Evolutionary conservation across 2,888 invertebrate genomes (phyloP), one percentile per base, ranked within the genome.

Genomic region (Timandra comae): DNA sequence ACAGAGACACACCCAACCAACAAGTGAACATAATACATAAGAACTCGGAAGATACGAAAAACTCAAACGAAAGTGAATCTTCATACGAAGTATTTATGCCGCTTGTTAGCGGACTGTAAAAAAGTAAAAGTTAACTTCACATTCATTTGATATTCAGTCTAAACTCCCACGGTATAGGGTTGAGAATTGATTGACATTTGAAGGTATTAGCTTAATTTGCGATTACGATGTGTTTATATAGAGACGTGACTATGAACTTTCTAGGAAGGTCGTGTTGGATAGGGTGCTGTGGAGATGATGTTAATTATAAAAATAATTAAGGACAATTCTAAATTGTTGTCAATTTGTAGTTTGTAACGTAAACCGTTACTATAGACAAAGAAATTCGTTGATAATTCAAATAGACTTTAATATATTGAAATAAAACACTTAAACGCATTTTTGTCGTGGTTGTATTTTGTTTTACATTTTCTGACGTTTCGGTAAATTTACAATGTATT

Each of bases 221-320:
- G 57, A 60, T 70, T 72, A 69, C 64, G 59, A 59, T 30, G 56
- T 52, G 56, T 55, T 59, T 63, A 56, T 56, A 56, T 52, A 44
- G 48, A 44, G 48, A 49, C 40, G 42, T 36, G 45, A 46, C 53
- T 49, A 45, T 58, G 52, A 63, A 71, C 81, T 81, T 82, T 81
- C 81, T 63, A 66, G 65, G 75, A 78, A 78, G 79, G 79, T 78
- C 77, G 69, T 42, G 37, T 34, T 45, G 50, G 40, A 56, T 49
- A 53, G 34, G 42, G 11, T 10, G 27, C 39, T 37, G 37, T 57
- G 34, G 62, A 63, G 53, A 43, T 29, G 56, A 10, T 32, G 11
- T 30, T 22, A 7, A 29, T 29, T 38, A 38, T 25, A 37, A 38
- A n/a, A n/a, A n/a, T n/a, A n/a, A n/a, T n/a, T n/a, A n/a, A n/a